Base-by-base conservation (phyloP, 2,888 invertebrate genomes). In the Euproctis similis region DNA sequence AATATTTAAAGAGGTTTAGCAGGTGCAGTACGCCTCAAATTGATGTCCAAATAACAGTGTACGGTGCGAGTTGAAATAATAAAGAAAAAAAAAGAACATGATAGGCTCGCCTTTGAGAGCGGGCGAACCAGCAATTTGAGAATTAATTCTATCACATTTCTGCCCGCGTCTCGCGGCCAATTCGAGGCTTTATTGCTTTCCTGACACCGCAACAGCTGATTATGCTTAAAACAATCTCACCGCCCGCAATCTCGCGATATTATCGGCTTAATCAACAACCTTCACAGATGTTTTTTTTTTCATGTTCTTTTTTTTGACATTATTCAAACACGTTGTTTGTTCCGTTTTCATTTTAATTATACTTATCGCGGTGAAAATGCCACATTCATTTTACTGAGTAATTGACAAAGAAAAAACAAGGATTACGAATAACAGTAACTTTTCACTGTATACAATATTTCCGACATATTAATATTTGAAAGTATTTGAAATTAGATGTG, bases 1-100 rank as follows among this genome's bases (percentile, higher is more conserved):
- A 76, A 76, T 76, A 76, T 74, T 77, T 70, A 74, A 75, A 72
- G 64, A 74, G 65, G 71, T 67, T n/a, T 70, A 67, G 73, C 77
- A 76, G 76, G 74, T 76, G 76, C 66, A 70, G 64, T 72, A 71
- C 60, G 64, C 63, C 62, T 65, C 60, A 71, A 73, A 74, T 69
- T 64, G 65, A 63, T 67, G 67, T 62, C 61, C 65, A 71, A 74
- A 75, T 75, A 76, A 77, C 75, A 75, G 70, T 54, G 66, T 66
- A 59, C 55, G 58, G 42, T 35, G n/a, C 44, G 59, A 55, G 55
- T 58, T 63, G 54, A 63, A 69, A 65, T 65, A 66, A 66, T 64
- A 64, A 65, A 54, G 63, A 66, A 69, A 22, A 34, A 22, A 34
- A 63, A 67, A n/a, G n/a, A n/a, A n/a, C n/a, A n/a, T n/a, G n/a